These are phyloP conservation scores for Trichomalopsis sarcophagae DNA, from an alignment of 1,140 invertebrate species.

Conservation along the genomic window DNA sequence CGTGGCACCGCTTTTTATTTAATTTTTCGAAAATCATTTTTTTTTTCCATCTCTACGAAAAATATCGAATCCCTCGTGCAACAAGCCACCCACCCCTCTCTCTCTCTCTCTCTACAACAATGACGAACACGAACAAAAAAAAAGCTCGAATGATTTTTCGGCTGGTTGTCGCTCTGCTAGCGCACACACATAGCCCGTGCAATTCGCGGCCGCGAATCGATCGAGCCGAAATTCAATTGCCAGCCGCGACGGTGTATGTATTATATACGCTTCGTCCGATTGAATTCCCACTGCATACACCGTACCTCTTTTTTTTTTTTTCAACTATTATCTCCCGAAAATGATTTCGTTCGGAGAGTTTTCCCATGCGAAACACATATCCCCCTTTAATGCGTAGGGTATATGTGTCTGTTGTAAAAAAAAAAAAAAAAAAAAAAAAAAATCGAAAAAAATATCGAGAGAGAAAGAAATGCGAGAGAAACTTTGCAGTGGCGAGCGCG, in stretches of 20 bases:
- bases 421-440: conserved; percentile 17
- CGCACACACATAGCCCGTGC: neutral
- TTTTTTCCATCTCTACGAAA: no score
- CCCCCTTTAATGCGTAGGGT: no score
- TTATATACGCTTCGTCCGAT: neutral
- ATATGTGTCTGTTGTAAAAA: neutral
- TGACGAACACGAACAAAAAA: neutral
- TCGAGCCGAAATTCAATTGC: conserved; percentile 48
- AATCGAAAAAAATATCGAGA: conserved; percentile 16
- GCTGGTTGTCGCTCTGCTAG: neutral
- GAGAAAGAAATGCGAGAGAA: conserved; percentile 59
- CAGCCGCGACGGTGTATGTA: conserved; percentile 11
- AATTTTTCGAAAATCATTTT: no score
- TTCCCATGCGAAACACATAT: no score
- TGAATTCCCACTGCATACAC: neutral
- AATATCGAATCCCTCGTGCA: no score
- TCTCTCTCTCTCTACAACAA: neutral
- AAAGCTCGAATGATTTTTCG: conserved; percentile 23
- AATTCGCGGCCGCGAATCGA: conserved; percentile 36
- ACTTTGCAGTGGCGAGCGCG: conserved; percentile 74
- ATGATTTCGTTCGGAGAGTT: neutral
- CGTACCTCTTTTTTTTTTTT: conserved; percentile 15
- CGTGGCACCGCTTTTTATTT: no score
- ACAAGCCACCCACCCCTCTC: neutral
- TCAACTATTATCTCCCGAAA: neutral